Conservation (phyloP, 2,888 invertebrate species). For the Trachelus iudaicus region DNA sequence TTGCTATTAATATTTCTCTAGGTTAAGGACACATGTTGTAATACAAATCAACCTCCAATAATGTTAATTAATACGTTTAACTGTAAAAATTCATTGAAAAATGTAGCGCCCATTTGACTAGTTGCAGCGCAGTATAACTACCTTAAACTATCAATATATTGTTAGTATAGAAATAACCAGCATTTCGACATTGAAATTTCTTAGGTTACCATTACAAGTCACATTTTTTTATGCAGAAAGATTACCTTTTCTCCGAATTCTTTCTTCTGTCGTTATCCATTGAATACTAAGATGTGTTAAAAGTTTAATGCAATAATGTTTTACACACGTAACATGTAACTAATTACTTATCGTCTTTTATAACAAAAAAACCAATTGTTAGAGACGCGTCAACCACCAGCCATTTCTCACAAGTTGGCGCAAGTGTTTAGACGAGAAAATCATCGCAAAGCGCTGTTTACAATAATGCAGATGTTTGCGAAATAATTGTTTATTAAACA, state of each 20-base stretch:
- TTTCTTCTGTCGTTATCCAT: not conserved
- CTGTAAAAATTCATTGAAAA: too few species aligned
- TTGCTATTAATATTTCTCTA: too few species aligned
- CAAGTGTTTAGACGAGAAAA: not conserved
- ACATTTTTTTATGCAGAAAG: not conserved
- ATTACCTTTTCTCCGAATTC: not conserved
- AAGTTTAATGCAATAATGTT: not conserved
- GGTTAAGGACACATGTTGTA: too few species aligned
- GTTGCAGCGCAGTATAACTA: too few species aligned
- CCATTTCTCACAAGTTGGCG: not conserved
- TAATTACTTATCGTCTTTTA: not conserved
- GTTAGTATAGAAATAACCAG: not conserved
- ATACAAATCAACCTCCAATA: too few species aligned
- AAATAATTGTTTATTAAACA: not conserved
- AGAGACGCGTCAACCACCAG: not conserved
- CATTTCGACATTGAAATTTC: not conserved
- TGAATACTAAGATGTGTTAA: not conserved
- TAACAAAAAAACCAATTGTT: not conserved
- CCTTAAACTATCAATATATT: not conserved
- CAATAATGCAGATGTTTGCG: not conserved
- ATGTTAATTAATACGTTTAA: too few species aligned
- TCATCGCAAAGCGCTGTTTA: not conserved
- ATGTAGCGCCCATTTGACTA: too few species aligned
- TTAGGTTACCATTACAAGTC: not conserved
- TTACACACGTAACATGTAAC: not conserved